These are phyloP conservation scores for Astreopora myriophthalma DNA, from an alignment of 64 coral and sea anemone genomes.

Conservation along the genomic window DNA sequence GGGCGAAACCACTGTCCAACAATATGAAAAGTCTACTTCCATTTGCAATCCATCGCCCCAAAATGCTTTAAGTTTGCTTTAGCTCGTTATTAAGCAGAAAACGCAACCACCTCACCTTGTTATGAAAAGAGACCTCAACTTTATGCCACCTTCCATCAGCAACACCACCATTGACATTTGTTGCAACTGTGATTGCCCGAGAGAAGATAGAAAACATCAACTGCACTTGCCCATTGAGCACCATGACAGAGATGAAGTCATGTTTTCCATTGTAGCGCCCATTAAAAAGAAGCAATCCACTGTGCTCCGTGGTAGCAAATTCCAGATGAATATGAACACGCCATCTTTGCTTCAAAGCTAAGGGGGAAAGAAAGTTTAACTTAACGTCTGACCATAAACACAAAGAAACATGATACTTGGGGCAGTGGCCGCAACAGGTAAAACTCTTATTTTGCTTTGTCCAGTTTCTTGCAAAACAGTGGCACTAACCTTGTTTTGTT, in stretches of 20 bases:
- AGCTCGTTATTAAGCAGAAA: no score
- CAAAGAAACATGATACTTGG: no score
- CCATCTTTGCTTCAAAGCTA: conserved; percentile 93
- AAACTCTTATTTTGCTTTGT: no score
- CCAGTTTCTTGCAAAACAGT: no score
- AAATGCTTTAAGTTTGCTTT: no score
- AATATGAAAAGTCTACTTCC: no score
- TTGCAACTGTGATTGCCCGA: conserved; percentile 33
- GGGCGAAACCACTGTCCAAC: no score
- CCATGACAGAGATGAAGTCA: conserved; percentile 77
- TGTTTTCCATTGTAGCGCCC: conserved; percentile 84
- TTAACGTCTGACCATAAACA: no score
- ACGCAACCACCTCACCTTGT: conserved; percentile 55
- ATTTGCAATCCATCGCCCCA: no score
- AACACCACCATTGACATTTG: conserved; percentile 75
- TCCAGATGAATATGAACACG: conserved; percentile 73
- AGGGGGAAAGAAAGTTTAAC: neutral
- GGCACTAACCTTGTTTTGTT: no score
- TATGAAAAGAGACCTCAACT: conserved; percentile 72
- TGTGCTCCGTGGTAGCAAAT: conserved; percentile 75
- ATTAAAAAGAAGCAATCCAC: conserved; percentile 83
- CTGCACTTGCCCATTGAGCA: conserved; percentile 76
- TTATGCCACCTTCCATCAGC: conserved; percentile 92
- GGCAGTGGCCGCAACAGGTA: no score
- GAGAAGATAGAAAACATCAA: conserved; percentile 77